Base-by-base conservation (phyloP, 2,888 invertebrate genomes). In the Griposia aprilina region DNA sequence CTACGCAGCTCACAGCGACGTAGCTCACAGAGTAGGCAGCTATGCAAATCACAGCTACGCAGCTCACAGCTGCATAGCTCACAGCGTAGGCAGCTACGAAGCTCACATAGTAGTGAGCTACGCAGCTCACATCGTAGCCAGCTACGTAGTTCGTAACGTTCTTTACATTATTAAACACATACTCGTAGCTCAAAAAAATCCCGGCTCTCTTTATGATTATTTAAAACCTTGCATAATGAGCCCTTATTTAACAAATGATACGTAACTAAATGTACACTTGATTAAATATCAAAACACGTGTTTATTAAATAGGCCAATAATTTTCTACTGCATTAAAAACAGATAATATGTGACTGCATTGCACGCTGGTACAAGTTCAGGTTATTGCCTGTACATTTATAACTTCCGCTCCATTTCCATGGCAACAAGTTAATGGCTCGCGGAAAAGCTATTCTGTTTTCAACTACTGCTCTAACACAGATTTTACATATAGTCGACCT, bases 371-470 rank as follows among this genome's bases (percentile, higher is more conserved):
- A 41, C 57, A 70, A 59, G 36, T 78, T 23, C 20, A 30, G 50
- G 20, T 62, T 36, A 55, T 45, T 50, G 36, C 59, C 60, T n/a
- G 41, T 10, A 30, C 55, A 77, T 81, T 82, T 55, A 69, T 68
- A 78, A 83, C n/a, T 83, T 82, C 23, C 66, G 52, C 26, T 65
- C 15, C 50, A 36, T 66, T 73, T 17, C 60, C 70, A 45, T 45
- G 36, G 73, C 79, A 79, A 82, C 69, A 73, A 73, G 50, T 66
- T 62, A 74, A 41, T 69, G 30, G 36, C 17, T 41, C 15, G 52
- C 45, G 59, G 48, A 68, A 69, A 72, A 67, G n/a, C 50, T 48
- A 41, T 67, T 81, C 17, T n/a, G 23, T 57, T 67, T 75, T 57
- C 26, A 74, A 81, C 55, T 30, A 36, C 45, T n/a, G 30, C 36